phyloP scores from a whole-genome alignment of 1,140 invertebrate species.

The Helicorthomorpha holstii region DNA sequence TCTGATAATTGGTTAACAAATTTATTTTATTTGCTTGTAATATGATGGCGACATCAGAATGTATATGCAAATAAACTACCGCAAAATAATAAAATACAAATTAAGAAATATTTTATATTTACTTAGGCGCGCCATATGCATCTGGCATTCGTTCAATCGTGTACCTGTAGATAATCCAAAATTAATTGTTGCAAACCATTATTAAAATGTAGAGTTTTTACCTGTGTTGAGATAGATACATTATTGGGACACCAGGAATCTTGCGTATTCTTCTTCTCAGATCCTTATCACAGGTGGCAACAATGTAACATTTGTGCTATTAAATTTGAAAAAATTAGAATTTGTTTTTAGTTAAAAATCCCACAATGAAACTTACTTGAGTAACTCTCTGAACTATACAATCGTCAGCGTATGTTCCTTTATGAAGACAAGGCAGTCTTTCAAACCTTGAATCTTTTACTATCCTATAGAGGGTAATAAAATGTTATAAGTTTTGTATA shows the following conservation, averaged over 20 bases:
- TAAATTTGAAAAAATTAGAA: constrained; percentile 1
- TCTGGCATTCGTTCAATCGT: constrained; percentile 97
- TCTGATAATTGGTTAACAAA: too few relatives aligned
- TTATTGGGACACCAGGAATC: constrained; percentile 96
- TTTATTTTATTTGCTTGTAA: too few relatives aligned
- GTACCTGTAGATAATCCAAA: constrained; percentile 35
- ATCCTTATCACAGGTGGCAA: constrained; percentile 97
- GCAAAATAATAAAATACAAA: too few relatives aligned
- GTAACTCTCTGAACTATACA: constrained; percentile 91
- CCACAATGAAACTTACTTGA: constrained; percentile 35
- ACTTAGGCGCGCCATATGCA: constrained; percentile 82
- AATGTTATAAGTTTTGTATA: constrained; percentile 1
- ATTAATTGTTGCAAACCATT: background rate
- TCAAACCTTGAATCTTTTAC: constrained; percentile 92
- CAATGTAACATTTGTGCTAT: constrained; percentile 98
- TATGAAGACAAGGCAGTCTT: constrained; percentile 81
- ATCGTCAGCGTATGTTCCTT: constrained; percentile 98
- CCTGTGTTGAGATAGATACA: constrained; percentile 86
- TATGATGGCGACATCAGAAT: too few relatives aligned
- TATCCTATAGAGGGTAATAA: constrained; percentile 37
- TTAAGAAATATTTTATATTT: too few relatives aligned
- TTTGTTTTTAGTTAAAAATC: too few relatives aligned
- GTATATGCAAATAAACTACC: too few relatives aligned
- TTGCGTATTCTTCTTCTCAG: constrained; percentile 89
- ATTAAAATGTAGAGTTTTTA: constrained; percentile 15